Base-by-base conservation (phyloP, 1,140 invertebrate genomes). In the Acromyrmex echinatior region DNA sequence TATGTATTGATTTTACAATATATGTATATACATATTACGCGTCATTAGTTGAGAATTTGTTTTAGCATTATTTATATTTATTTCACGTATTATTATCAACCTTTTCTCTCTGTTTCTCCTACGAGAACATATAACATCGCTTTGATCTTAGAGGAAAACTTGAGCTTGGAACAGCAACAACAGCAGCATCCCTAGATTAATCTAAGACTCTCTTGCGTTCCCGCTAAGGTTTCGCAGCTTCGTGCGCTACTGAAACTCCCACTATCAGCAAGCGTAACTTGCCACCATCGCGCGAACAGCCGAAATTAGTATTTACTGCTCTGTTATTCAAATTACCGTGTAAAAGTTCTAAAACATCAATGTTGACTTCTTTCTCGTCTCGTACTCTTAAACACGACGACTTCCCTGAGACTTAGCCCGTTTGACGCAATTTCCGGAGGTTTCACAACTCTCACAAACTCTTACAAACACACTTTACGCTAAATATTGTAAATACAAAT, bases 271-370 rank as follows among this genome's bases (percentile, higher is more conserved):
- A 18, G 18, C 63, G 35, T 58, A 28, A 35, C 45, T 35, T 53
- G 45, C 21, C 73, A 78, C 76, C 25, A 31, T 21, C 49, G 81
- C 62, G 56, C 65, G 51, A 60, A 76, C 18, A 60, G 39, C 2
- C 66, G 56, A 90, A 92, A 93, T 91, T 93, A 92, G 90, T 93
- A 92, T 92, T 92, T 91, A 91, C 92, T 88, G 90, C 86, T 86
- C 88, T 91, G 89, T 92, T 93, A 93, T 93, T 92, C 90, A 92
- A 93, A 92, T 92, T 92, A 90, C 81, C 73, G 53, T 66, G 9
- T 14, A 60, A 68, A 58, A 78, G 68, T 87, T 88, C 31, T 56
- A 56, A 51, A 39, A 80, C 73, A 56, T 53, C 74, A n/a, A 53
- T 28, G 70, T 63, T 53, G 39, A 63, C 73, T 79, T 79, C 45